Evolutionary conservation across 2,888 invertebrate genomes (phyloP).

Genomic region (Sturmia bella): DNA sequence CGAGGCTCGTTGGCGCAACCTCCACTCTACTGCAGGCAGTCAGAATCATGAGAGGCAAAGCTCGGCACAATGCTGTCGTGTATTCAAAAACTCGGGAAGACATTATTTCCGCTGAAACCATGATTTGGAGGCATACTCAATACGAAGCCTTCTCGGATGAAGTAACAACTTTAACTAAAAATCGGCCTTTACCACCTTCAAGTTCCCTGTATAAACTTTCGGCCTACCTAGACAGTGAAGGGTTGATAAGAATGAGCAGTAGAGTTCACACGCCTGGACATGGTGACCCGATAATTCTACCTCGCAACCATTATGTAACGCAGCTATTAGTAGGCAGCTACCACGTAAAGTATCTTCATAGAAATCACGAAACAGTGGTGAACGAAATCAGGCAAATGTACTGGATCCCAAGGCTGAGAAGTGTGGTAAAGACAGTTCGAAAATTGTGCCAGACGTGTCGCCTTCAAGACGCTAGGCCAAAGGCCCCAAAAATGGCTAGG

Average conservation of each 20-base stretch:
- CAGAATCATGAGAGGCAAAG: neutral
- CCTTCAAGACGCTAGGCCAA: too few species aligned
- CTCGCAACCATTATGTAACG: conserved; percentile 2
- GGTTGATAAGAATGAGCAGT: conserved; percentile 37
- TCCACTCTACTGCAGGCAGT: neutral
- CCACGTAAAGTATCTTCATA: conserved; percentile 25
- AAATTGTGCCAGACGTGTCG: too few species aligned
- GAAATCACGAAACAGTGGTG: conserved; percentile 40
- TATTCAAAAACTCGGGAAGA: neutral
- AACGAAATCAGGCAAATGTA: conserved; percentile 39
- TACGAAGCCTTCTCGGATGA: neutral
- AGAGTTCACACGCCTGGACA: conserved; percentile 18
- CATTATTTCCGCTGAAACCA: neutral
- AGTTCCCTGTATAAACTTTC: conserved; percentile 36
- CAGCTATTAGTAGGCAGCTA: neutral
- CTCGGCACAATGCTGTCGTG: neutral
- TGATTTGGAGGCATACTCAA: neutral
- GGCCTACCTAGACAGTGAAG: conserved; percentile 41
- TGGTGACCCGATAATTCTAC: conserved; percentile 11
- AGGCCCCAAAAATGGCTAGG: too few species aligned
- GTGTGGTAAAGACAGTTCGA: too few species aligned
- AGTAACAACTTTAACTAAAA: neutral
- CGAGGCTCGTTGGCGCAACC: neutral
- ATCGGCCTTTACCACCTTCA: neutral
- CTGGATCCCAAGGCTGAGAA: too few species aligned